Conservation (phyloP, 1,140 invertebrate species). For the Scaptomyza pallida region DNA sequence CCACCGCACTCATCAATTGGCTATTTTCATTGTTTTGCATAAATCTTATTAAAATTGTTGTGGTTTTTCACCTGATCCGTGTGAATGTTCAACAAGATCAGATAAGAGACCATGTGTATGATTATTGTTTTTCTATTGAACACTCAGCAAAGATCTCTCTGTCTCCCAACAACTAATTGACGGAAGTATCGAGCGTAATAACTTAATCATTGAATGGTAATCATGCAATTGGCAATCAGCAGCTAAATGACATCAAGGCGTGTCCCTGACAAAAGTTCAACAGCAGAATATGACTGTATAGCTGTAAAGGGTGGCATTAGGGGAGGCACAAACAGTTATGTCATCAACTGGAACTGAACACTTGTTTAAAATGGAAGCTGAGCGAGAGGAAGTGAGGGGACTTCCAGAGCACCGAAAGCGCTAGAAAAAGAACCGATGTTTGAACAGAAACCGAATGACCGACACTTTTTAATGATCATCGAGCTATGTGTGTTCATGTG, state of each 20-base stretch:
- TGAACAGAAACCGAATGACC: constrained; percentile 51
- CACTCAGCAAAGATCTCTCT: constrained; percentile 21
- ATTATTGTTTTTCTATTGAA: constrained; percentile 61
- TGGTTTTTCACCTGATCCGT: constrained; percentile 64
- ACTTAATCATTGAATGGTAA: constrained; percentile 43
- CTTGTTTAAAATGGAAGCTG: constrained; percentile 12
- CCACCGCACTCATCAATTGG: constrained; percentile 44
- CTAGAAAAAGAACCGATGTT: no score
- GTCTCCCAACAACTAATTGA: constrained; percentile 46
- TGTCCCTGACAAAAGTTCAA: constrained; percentile 4
- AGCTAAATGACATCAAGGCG: constrained; percentile 35
- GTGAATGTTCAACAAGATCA: constrained; percentile 74
- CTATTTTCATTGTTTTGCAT: constrained; percentile 61
- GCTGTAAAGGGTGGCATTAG: neutral
- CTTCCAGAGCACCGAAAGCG: neutral
- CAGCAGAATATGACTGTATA: constrained; percentile 15
- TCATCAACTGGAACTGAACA: constrained; percentile 41
- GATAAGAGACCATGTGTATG: constrained; percentile 42
- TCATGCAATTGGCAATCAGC: constrained; percentile 13
- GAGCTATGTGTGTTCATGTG: constrained; percentile 4
- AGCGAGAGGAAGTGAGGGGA: neutral
- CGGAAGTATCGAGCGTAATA: constrained; percentile 46
- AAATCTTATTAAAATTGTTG: constrained; percentile 66
- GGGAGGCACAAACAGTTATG: constrained; percentile 27
- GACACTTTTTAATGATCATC: constrained; percentile 68